Conservation (phyloP, 2,797 vertebrate genomes). For the Myotis pilosus region DNA sequence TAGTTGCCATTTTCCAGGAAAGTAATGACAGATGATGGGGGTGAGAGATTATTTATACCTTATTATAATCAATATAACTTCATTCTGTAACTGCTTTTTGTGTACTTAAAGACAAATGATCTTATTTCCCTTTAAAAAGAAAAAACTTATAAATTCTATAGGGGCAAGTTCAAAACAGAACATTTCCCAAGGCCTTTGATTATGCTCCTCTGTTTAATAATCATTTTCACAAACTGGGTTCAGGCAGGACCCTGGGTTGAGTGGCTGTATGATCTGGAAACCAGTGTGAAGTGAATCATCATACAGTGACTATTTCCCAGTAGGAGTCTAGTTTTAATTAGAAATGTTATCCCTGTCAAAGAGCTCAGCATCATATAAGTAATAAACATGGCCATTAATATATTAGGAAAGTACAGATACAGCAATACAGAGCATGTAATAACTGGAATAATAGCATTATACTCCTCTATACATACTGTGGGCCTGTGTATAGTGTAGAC, state of each 20-base stretch:
- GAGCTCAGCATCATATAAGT: constrained; percentile 36
- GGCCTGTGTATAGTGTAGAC: not conserved
- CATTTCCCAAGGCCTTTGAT: not conserved
- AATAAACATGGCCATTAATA: not conserved
- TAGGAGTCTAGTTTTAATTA: constrained; percentile 19
- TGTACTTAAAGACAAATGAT: not conserved
- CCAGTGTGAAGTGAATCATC: not conserved
- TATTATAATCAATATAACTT: constrained; percentile 30
- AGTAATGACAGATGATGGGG: not conserved
- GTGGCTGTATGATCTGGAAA: not conserved
- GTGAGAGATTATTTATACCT: not conserved
- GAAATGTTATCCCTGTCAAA: constrained; percentile 51
- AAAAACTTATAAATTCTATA: constrained; percentile 1
- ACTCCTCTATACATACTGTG: not conserved
- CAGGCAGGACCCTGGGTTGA: not conserved
- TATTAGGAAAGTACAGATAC: constrained; percentile 35
- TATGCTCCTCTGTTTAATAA: not conserved
- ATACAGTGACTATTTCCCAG: not conserved
- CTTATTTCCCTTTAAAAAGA: constrained; percentile 21
- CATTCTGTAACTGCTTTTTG: not conserved
- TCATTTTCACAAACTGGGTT: not conserved
- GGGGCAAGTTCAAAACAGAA: constrained; percentile 41
- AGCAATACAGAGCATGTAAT: not conserved
- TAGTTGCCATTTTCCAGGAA: constrained; percentile 56
- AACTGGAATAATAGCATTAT: constrained; percentile 36